A percentile compares a stretch with the other conserved stretches of the same genome.
phyloP scores from a whole-genome alignment of 1,140 invertebrate species.

The Euborellia annulipes region DNA sequence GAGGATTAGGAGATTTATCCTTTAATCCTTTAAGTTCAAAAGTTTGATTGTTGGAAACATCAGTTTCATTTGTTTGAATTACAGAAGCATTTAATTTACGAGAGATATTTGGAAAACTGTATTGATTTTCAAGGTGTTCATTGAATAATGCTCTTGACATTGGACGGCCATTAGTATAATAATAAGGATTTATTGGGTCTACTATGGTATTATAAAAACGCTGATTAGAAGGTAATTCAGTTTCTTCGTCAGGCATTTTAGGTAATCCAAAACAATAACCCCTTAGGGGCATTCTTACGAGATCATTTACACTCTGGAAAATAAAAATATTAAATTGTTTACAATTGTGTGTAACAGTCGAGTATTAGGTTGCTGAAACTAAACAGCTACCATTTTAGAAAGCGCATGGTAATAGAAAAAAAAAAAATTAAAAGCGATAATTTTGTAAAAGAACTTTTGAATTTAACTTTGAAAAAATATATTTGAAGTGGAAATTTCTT shows the following conservation, averaged over 20 bases:
- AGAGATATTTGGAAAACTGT: slow-evolving; percentile 28
- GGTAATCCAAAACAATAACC: slow-evolving; percentile 29
- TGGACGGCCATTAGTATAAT: slow-evolving; percentile 49
- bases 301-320: no score
- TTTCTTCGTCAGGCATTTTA: slow-evolving; percentile 23
- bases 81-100: not conserved
- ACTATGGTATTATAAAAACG: slow-evolving; percentile 45
- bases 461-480: no score
- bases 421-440: no score
- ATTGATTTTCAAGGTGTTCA: slow-evolving; percentile 43
- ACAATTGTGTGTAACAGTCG: no score
- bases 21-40: not conserved
- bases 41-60: not conserved
- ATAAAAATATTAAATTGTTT: no score
- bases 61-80: not conserved
- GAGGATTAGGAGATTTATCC: not conserved
- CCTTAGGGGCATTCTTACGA: slow-evolving; percentile 23
- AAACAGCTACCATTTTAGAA: no score
- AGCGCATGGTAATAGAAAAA: no score
- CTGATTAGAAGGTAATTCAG: slow-evolving; percentile 19
- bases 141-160: slow-evolving; percentile 55
- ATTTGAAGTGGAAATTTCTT: no score
- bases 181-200: slow-evolving; percentile 59
- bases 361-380: no score
- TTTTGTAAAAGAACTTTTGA: no score